A percentile compares a stretch with the other conserved stretches of the same genome.
These are phyloP conservation scores for Pentalonia nigronervosa DNA, from an alignment of 1,140 invertebrate species.

Conservation along the genomic window DNA sequence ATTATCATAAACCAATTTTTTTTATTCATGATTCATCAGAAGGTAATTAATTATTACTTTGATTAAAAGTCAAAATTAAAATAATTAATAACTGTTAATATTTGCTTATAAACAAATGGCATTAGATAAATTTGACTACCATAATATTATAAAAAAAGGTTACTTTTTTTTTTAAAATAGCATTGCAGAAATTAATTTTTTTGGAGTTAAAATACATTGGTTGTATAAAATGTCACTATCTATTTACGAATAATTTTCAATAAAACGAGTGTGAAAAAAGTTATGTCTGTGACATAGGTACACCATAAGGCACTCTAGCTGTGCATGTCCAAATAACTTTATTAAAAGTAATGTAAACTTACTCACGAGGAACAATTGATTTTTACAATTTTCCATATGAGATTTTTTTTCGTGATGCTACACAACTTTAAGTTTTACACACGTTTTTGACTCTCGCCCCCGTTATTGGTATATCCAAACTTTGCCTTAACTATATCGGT, in stretches of 20 bases:
- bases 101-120: neutral
- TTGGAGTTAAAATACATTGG: neutral
- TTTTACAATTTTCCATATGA: neutral
- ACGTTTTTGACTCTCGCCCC: neutral
- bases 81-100: neutral
- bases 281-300: neutral
- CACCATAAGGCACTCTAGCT: neutral
- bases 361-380: neutral
- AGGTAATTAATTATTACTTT: neutral
- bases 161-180: neutral
- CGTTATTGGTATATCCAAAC: neutral
- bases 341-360: slow-evolving; percentile 1
- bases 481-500: neutral
- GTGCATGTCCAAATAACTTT: neutral
- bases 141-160: neutral
- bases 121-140: neutral
- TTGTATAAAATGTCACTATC: neutral
- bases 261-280: neutral
- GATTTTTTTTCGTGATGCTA: neutral
- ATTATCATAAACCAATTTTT: neutral
- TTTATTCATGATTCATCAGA: neutral
- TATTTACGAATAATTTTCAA: neutral
- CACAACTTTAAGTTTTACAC: neutral
- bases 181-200: neutral
- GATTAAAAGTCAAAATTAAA: neutral